phyloP scores from a whole-genome alignment of 2,113 vertebrate species.

The Ochotona princeps region DNA sequence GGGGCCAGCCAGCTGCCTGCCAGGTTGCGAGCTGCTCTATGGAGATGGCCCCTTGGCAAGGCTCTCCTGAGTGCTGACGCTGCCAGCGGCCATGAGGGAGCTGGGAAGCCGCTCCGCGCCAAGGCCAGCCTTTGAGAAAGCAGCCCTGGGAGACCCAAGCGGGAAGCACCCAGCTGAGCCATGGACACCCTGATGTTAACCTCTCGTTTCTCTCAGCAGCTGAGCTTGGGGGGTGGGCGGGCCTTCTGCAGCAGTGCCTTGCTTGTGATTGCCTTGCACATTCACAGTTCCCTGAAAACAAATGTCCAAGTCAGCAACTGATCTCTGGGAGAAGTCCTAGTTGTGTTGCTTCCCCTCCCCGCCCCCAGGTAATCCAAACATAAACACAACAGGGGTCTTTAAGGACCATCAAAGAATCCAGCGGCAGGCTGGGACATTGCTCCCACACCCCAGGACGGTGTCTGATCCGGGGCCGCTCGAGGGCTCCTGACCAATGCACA shows the following conservation, averaged over 20 bases:
- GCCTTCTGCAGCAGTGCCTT: neutral
- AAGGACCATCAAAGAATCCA: neutral
- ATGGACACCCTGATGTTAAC: neutral
- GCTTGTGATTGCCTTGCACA: neutral
- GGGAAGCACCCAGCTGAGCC: neutral
- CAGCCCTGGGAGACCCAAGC: neutral
- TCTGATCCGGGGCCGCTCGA: too few species aligned
- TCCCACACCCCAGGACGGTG: too few species aligned
- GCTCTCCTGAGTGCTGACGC: neutral
- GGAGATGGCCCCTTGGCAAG: neutral
- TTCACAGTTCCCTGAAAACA: slow-evolving; percentile 46
- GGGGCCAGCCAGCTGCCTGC: neutral
- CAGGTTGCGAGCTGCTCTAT: neutral
- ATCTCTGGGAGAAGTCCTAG: neutral
- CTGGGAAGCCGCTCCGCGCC: neutral
- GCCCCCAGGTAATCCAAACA: neutral
- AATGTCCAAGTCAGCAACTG: neutral
- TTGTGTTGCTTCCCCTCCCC: neutral
- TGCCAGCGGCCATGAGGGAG: neutral
- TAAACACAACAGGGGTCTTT: neutral
- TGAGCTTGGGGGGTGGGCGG: neutral
- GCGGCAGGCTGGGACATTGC: too few species aligned
- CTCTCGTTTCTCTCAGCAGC: neutral
- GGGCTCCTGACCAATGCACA: too few species aligned
- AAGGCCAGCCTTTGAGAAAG: neutral